Base-by-base conservation (phyloP, 30 jellyfish, hydroid and myxozoan species). In the Hydra vulgaris region DNA sequence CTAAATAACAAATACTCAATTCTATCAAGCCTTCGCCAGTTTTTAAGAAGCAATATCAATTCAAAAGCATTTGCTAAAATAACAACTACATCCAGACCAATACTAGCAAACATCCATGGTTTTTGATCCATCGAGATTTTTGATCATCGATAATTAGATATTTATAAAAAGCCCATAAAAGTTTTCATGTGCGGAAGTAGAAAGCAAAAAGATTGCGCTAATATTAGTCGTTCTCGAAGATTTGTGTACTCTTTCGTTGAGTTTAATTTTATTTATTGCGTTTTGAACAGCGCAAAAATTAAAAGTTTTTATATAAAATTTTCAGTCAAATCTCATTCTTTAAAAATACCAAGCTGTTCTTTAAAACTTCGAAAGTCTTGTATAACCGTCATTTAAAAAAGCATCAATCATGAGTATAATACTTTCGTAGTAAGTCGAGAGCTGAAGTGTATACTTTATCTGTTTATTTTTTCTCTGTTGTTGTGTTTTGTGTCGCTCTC, bases 1-100 rank as follows among this genome's bases (percentile, higher is more conserved):
- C 85, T 78, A 22, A 78, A 78, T 66, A 78, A 54, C n/a, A 78
- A 25, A 61, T 78, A 75, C 78, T 78, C 85, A 7, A 78, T 78
- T 15, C 85, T 22, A 61, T 78, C 85, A 25, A 78, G 53, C 66
- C 82, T 24, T 15, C 69, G 66, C 85, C 85, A 78, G 66, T 56
- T 54, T 17, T 23, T 54, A 18, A 78, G 19, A 23, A 78, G 53
- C 18, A 78, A 78, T 18, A 54, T 19, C 15, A 78, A 52, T 23
- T 78, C 80, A 53, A 78, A 53, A 23, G 54, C 69, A 53, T 78
- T 78, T 15, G 77, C 53, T 54, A 75, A 54, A 8, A 78, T 78
- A 18, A 78, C 85, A 7, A 53, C 40, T 0, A 76, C 80, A 61
- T 78, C 85, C 23, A 78, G 18, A 40, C 40, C 80, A 52, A 78